Evolutionary conservation across 2,888 invertebrate genomes (phyloP), one percentile per base, ranked within the genome.

Genomic region (Myopa tessellatipennis): DNA sequence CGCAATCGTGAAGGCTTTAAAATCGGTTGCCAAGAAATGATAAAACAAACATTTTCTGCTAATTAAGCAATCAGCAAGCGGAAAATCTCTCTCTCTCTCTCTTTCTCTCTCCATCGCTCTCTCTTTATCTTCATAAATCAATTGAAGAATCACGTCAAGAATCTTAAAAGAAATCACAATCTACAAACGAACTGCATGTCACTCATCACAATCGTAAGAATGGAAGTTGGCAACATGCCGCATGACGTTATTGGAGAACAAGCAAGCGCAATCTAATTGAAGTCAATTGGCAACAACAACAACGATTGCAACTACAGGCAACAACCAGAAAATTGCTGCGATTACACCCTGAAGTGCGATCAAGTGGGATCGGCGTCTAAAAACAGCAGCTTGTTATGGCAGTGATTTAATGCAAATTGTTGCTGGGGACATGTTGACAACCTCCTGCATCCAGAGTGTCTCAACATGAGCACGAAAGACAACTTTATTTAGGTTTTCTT

Each of bases 211-310:
- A 18, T 18, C 10, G 61, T 8, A 61, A 61, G 18, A 26, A 38
- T 14, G 70, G 50, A 26, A 70, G 34, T 55, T 70, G 55, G 70
- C 55, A 70, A 70, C 55, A 55, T 26, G 70, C 65, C 65, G 34
- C 14, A 18, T 50, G 73, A 60, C 45, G 61, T 63, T 50, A 18
- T 12, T 45, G 45, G 16, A n/a, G 14, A 45, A 10, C 45, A 45
- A 6, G 7, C 7, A 45, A 45, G 45, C 73, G 63, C 73, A 38
- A 73, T 45, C 36, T 45, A 61, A 73, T 73, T 73, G 34, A 63
- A 63, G 16, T 4, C 73, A 73, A 61, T 63, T 63, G 73, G 14
- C 73, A 45, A 67, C 67, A 38, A 67, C 67, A 38, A n/a, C 38
- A 67, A 67, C 55, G 55, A 50, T 50, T 50, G 50, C 50, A 50